Evolutionary conservation across 1,140 invertebrate species (phyloP), one percentile per base, ranked within the genome.

Genomic region (Mamestra configurata): DNA sequence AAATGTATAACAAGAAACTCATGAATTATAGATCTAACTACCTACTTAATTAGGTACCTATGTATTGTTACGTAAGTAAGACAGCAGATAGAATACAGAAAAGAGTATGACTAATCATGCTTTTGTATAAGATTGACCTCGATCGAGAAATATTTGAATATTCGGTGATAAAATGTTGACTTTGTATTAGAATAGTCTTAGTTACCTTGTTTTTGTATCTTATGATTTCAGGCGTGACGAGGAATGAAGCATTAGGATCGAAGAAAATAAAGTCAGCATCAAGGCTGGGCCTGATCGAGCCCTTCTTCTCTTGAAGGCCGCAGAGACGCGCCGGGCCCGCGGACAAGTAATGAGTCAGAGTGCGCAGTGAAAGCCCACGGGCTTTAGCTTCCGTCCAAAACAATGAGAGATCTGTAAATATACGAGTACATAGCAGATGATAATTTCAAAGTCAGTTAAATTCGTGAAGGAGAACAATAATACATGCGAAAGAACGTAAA

Each of bases 181-280:
- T 43, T 40, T 61, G n/a, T 20, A 18, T 24, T 37, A 11, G 10
- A 53, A 35, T 35, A 10, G 22, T 8, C 20, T 4, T 35, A 20
- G 20, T 80, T 89, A 96, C 96, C 92, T 97, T 97, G 84, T 96
- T 96, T 83, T 96, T 96, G 72, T 96, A 95, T 6, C 93, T 87
- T 75, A 96, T 96, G 15, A 90, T 90, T 37, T 95, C 90, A 66
- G 95, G 88, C 35, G 95, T 91, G 46, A 97, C 96, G 66, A 90
- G 90, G 84, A 96, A 96, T 22, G 93, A 93, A 61, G 95, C 95
- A 4, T 97, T 93, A 0, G 97, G 97, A 91, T 97, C 95, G 95
- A 97, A 98, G 57, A 97, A 95, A 51, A 97, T 96, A 77, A 98
- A 96, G 91, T 98, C 97, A 0, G 97, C 97, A 85, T 97, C 97